Conservation (phyloP, 2,888 invertebrate genomes). For the Clitarchus hookeri region DNA sequence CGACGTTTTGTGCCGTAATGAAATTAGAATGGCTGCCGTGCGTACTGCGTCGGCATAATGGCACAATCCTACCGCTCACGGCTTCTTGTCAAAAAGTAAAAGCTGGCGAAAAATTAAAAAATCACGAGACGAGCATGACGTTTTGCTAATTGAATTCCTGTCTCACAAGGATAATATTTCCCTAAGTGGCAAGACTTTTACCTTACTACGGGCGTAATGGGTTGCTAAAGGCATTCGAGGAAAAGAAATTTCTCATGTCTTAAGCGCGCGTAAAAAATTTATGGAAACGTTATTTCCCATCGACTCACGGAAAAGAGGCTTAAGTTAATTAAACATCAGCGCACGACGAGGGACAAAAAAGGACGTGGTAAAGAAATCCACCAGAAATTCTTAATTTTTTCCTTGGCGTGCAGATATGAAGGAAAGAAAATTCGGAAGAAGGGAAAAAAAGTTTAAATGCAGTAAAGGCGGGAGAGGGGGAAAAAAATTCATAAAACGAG, state of each 20-base stretch:
- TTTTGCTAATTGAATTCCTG: background rate
- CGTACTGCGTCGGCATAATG: background rate
- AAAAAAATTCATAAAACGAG: constrained; percentile 37
- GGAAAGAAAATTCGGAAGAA: constrained; percentile 30
- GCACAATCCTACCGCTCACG: background rate
- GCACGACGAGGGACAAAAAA: background rate
- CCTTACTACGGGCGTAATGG: background rate
- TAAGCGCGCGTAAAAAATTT: constrained; percentile 4
- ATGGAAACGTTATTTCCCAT: constrained; percentile 25
- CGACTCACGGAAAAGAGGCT: constrained; percentile 15
- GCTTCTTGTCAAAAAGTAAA: background rate
- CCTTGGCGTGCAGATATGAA: constrained; percentile 15
- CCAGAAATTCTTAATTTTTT: constrained; percentile 36
- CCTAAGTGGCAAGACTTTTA: background rate
- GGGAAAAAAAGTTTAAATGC: constrained; percentile 29
- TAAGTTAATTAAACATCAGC: constrained; percentile 16
- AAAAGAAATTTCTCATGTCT: constrained; percentile 6
- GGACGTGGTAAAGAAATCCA: constrained; percentile 28
- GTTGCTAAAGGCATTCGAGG: constrained; percentile 8
- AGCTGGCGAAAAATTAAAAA: background rate
- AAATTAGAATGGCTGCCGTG: background rate
- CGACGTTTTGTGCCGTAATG: too few relatives aligned
- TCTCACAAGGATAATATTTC: constrained; percentile 8
- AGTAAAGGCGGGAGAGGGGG: background rate
- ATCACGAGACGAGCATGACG: background rate